Evolutionary conservation across 2,797 vertebrate species (phyloP), one percentile per base, ranked within the genome.

Genomic region (Glossophaga mutica): DNA sequence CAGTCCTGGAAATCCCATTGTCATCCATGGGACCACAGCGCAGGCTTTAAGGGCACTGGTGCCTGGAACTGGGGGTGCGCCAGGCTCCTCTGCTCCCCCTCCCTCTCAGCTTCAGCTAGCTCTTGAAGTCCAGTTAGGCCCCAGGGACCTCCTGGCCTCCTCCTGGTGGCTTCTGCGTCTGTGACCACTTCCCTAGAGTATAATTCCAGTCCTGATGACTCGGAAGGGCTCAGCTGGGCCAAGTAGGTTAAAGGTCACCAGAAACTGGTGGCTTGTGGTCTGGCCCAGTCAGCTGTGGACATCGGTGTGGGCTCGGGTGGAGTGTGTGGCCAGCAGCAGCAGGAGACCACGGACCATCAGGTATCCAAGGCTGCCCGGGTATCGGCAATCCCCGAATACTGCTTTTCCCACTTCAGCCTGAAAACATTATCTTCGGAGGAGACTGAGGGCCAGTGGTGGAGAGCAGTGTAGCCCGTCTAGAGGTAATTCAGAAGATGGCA

Each of bases 311-410:
- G 55, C 52, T n/a, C 0, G 0, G 4, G n/a, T 34, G 52, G 26
- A 21, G 1, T 5, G 12, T 18, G 2, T 34, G 46, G 0, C n/a
- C 14, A 3, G 84, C 34, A 44, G 44, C 22, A 16, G 37, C 14
- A 15, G 42, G 12, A 18, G 76, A 39, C 32, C 15, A 9, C 1
- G 5, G 34, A 15, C 37, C 48, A 0, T 37, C 46, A 70, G 70
- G 18, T 15, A 62, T 6, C 29, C 11, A 52, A 52, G 50, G 50
- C 50, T 52, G 19, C 50, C 59, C 26, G 5, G 59, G 59, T 62
- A 15, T 6, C 2, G 26, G 59, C 5, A 1, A 0, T 24, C 34
- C 57, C 24, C 11, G 0, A 42, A 16, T 0, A 57, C 18, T 2
- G 1, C 73, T 50, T 62, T 65, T 29, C 48, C 24, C 3, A n/a